These are phyloP conservation scores for Flexamia atlantica DNA, from an alignment of 2,888 invertebrate species.

Conservation along the genomic window DNA sequence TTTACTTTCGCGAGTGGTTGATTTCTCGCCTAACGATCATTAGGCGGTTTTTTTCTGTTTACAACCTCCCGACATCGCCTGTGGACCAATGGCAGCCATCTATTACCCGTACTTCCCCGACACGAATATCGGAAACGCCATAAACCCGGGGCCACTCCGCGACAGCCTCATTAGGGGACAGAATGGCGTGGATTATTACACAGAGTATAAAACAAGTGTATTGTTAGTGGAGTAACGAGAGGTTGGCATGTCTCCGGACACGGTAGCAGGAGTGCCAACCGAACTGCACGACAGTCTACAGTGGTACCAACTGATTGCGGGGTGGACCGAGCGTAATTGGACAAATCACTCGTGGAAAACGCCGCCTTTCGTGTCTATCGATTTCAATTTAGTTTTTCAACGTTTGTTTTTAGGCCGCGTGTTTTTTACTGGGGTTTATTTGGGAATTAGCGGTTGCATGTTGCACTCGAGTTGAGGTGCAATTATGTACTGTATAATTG, in stretches of 20 bases:
- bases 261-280: constrained; percentile 37
- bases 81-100: not conserved
- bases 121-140: constrained; percentile 34
- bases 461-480: no score
- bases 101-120: not conserved
- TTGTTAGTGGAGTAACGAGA: constrained; percentile 50
- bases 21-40: constrained; percentile 9
- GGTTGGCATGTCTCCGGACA: constrained; percentile 49
- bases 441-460: not conserved
- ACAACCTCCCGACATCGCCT: constrained; percentile 12
- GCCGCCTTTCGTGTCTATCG: constrained; percentile 27
- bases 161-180: constrained; percentile 29
- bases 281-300: not conserved
- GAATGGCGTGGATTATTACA: constrained; percentile 47
- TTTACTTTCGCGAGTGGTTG: not conserved
- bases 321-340: constrained; percentile 33
- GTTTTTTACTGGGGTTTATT: not conserved
- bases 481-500: no score
- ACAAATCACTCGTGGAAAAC: constrained; percentile 43
- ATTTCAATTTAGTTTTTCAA: constrained; percentile 44
- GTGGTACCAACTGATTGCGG: not conserved
- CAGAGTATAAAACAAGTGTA: constrained; percentile 50
- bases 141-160: not conserved
- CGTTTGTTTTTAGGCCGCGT: not conserved
- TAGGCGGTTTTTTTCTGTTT: not conserved